Conservation (phyloP, 2,888 invertebrate genomes). For the Ornithoptera priamus region DNA sequence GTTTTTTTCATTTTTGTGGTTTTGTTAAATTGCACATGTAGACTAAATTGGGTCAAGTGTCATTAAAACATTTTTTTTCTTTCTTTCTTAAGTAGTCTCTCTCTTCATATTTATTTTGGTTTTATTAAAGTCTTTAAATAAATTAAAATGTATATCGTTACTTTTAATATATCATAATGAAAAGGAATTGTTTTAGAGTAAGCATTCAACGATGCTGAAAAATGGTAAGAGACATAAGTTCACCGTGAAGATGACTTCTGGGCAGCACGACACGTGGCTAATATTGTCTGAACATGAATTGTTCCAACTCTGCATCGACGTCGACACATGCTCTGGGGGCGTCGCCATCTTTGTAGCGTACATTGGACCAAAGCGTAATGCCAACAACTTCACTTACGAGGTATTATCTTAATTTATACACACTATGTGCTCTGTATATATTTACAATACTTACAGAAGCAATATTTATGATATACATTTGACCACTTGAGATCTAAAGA, state of each 20-base stretch:
- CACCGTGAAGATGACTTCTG: slow-evolving; percentile 57
- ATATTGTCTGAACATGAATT: slow-evolving; percentile 56
- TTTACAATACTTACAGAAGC: no score
- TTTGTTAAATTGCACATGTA: no score
- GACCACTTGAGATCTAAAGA: no score
- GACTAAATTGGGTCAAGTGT: no score
- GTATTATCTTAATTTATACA: slow-evolving; percentile 35
- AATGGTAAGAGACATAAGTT: slow-evolving; percentile 56
- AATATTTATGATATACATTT: no score
- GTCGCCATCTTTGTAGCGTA: slow-evolving; percentile 62
- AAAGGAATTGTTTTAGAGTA: slow-evolving; percentile 41
- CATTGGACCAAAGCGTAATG: slow-evolving; percentile 66
- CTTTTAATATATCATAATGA: not conserved
- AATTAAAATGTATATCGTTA: not conserved
- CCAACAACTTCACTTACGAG: slow-evolving; percentile 59
- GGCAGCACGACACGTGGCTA: slow-evolving; percentile 63
- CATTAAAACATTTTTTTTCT: no score
- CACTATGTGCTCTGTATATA: not conserved
- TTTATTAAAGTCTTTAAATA: no score
- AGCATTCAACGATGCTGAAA: slow-evolving; percentile 58
- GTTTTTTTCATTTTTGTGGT: no score
- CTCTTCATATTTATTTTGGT: no score
- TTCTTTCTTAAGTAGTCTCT: no score
- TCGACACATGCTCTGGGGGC: slow-evolving; percentile 62
- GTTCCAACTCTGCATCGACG: slow-evolving; percentile 64